Conservation (phyloP, 2,113 vertebrate genomes). For the Channa maculata region DNA sequence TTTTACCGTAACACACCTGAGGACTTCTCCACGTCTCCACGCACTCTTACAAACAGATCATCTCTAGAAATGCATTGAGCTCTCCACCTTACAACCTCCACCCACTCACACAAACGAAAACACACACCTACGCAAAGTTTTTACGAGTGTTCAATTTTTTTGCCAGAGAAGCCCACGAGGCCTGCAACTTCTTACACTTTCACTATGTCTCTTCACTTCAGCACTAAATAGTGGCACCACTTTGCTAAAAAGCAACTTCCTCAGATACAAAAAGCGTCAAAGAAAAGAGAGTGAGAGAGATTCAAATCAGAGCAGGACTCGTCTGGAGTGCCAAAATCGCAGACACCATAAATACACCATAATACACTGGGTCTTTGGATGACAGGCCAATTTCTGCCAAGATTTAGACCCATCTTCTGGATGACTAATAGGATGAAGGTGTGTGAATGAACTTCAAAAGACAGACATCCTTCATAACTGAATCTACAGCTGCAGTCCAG, state of each 20-base stretch:
- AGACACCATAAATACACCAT: slow-evolving; percentile 22
- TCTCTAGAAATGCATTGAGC: slow-evolving; percentile 8
- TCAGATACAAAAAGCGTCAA: slow-evolving; percentile 17
- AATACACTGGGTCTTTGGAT: slow-evolving; percentile 9
- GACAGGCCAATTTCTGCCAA: slow-evolving; percentile 12
- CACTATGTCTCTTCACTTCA: neutral
- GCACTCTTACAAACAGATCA: slow-evolving; percentile 2
- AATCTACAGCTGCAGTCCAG: neutral
- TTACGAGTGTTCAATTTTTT: slow-evolving; percentile 15
- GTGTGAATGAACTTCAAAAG: neutral
- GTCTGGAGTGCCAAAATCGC: slow-evolving; percentile 10
- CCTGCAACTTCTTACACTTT: neutral
- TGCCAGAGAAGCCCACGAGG: slow-evolving; percentile 1
- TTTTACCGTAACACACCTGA: neutral
- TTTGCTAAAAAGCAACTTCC: slow-evolving; percentile 7
- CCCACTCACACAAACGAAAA: slow-evolving; percentile 29
- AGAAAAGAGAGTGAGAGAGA: slow-evolving; percentile 7
- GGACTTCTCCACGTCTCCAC: neutral
- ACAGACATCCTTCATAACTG: neutral
- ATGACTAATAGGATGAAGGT: neutral
- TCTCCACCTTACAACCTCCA: slow-evolving; percentile 18
- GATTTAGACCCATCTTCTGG: neutral
- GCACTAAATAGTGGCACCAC: neutral
- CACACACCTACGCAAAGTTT: slow-evolving; percentile 23
- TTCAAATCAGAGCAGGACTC: slow-evolving; percentile 3